Evolutionary conservation across 1,140 invertebrate species (phyloP), one percentile per base, ranked within the genome.

Genomic region (Gryon sp.): DNA sequence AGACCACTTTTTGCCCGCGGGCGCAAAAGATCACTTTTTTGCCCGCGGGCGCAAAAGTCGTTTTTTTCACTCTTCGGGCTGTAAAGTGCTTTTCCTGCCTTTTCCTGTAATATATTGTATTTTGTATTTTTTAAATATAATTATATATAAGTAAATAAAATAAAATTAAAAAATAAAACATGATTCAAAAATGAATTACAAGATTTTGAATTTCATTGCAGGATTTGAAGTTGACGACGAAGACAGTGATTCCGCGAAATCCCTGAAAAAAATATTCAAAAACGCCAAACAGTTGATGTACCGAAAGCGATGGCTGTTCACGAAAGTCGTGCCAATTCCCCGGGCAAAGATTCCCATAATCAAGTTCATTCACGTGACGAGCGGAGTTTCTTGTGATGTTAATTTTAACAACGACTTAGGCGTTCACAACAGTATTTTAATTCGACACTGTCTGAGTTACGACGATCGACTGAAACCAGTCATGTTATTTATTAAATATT

Each of bases 301-400:
- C n/a, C 76, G 80, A 66, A 84, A 83, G 26, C 76, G 79, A 2
- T 4, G 30, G 0, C 34, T 88, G 2, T 93, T 92, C 83, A 77
- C 81, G 0, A 88, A 92, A 59, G 85, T 94, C 19, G 55, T 92
- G 12, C 81, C 90, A 46, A 93, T 94, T 68, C 90, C 91, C 2
- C 87, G 87, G 30, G 93, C 93, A 9, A 93, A 92, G 84, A 92
- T 91, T 7, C 94, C 94, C 16, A 93, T 95, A 70, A 90, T 95
- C 9, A 94, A 94, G 80, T 92, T 92, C 80, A 78, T 85, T 60
- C 91, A 93, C 80, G 52, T 87, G 2, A 84, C 87, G 4, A 92
- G 90, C 0, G 77, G 86, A 4, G 88, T 91, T 1, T 89, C 90
- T 52, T 93, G 92, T 75, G 93, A 94, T 80, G 81, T 95, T n/a